Conservation (phyloP, 2,113 vertebrate genomes). For the Phodopus roborovskii region DNA sequence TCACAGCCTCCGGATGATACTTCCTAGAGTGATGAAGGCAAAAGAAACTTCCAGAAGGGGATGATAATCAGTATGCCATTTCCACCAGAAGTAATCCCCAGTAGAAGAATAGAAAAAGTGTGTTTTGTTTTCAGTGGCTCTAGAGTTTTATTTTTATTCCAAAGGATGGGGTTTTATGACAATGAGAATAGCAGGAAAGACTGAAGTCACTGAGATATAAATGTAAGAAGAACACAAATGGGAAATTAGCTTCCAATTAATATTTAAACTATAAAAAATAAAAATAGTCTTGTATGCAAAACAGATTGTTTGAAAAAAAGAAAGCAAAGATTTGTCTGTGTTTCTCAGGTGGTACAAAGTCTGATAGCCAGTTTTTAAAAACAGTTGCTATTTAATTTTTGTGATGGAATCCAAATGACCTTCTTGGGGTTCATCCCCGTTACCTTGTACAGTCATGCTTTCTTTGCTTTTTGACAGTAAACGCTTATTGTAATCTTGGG, state of each 20-base stretch:
- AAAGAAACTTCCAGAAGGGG: neutral
- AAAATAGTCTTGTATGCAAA: conserved; percentile 72
- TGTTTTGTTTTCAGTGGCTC: conserved; percentile 24
- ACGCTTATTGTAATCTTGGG: neutral
- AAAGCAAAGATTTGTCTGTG: conserved; percentile 78
- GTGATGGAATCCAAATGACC: conserved; percentile 60
- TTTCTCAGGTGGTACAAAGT: conserved; percentile 80
- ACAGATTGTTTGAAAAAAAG: conserved; percentile 80
- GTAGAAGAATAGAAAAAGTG: neutral
- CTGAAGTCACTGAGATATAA: conserved; percentile 75
- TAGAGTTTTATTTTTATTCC: conserved; percentile 74
- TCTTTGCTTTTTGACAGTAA: neutral
- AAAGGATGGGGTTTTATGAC: conserved; percentile 75
- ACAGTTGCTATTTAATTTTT: conserved; percentile 74
- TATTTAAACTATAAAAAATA: conserved; percentile 72
- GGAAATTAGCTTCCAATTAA: conserved; percentile 66
- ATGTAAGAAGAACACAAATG: conserved; percentile 78
- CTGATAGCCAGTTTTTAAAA: conserved; percentile 77
- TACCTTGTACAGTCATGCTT: neutral
- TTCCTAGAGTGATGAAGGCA: neutral
- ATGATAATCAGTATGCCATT: conserved; percentile 18
- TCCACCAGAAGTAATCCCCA: conserved; percentile 39
- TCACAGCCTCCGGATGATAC: neutral
- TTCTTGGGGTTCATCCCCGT: neutral
- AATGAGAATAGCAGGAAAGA: conserved; percentile 70